Evolutionary conservation across 2,113 vertebrate genomes (phyloP), one percentile per base, ranked within the genome.

Genomic region (Ptilorrhoa leucosticta): DNA sequence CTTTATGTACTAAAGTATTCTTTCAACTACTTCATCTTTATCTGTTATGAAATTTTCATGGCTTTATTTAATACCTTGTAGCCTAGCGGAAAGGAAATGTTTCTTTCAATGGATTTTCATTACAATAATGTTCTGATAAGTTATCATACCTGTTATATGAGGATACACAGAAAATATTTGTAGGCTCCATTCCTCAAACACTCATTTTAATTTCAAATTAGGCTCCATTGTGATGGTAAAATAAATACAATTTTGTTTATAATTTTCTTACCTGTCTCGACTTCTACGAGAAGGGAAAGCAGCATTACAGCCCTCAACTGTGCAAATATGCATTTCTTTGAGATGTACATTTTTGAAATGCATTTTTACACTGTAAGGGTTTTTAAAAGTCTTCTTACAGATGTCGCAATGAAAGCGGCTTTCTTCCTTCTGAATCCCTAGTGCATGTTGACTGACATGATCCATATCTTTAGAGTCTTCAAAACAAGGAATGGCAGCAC

Each of bases 311-410:
- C 99, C 99, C 45, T 98, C 98, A 93, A 99, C 98, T 3, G 98
- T 98, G 98, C 99, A 99, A 94, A 98, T 93, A 97, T 99, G 99
- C 94, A 98, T 98, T 95, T 99, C 99, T 97, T 99, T 99, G 80
- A 99, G 96, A 94, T 99, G 99, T 68, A 98, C 98, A 37, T 99
- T 99, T 97, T 99, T 98, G 97, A 99, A 99, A 97, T 99, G 99
- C 97, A 99, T 98, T 97, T 99, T 99, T 80, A 99, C 98, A 35
- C 99, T 99, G 96, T 99, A 99, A 19, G 98, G 98, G 72, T 99
- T 99, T 97, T 99, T 99, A 97, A 99, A 99, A 77, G 98, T 98
- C 98, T 99, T 99, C 94, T 98, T 98, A 97, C 99, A 99, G 98
- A 99, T 98, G 96, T 99, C 98, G 77, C 99, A 99, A 95, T 99